Evolutionary conservation across 2,888 invertebrate species (phyloP).

Genomic region (Gymnoscelis rufifasciata): DNA sequence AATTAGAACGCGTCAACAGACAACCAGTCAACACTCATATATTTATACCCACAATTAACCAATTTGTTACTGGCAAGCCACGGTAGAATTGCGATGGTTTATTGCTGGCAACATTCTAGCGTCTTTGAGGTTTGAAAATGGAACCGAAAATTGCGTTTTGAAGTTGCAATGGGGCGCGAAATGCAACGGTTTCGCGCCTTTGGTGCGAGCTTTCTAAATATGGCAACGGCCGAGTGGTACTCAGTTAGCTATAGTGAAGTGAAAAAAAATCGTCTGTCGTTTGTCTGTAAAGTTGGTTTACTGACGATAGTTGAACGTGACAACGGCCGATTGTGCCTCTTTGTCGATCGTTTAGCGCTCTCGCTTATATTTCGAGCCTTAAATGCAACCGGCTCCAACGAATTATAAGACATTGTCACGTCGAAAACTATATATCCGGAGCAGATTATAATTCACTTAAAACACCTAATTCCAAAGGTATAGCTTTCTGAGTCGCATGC

Average conservation of each 20-base stretch:
- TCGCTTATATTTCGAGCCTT: no score
- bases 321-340: no score
- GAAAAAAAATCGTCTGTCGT: neutral
- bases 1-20: conserved; percentile 24
- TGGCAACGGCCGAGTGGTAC: conserved; percentile 34
- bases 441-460: no score
- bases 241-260: neutral
- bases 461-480: no score
- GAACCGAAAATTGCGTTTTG: conserved; percentile 66
- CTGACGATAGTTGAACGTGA: no score
- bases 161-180: conserved; percentile 65
- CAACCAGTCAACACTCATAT: conserved; percentile 18
- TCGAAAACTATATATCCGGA: no score
- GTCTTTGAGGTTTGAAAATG: conserved; percentile 57
- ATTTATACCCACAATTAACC: conserved; percentile 59
- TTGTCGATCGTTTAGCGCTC: no score
- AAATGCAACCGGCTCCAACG: no score
- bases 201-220: conserved; percentile 45
- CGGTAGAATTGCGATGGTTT: conserved; percentile 57
- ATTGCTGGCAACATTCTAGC: conserved; percentile 71
- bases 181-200: conserved; percentile 52
- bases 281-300: no score
- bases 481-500: no score
- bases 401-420: no score
- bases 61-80: conserved; percentile 65